phyloP scores from a whole-genome alignment of 2,113 vertebrate species.

The Poeciliopsis occidentalis region DNA sequence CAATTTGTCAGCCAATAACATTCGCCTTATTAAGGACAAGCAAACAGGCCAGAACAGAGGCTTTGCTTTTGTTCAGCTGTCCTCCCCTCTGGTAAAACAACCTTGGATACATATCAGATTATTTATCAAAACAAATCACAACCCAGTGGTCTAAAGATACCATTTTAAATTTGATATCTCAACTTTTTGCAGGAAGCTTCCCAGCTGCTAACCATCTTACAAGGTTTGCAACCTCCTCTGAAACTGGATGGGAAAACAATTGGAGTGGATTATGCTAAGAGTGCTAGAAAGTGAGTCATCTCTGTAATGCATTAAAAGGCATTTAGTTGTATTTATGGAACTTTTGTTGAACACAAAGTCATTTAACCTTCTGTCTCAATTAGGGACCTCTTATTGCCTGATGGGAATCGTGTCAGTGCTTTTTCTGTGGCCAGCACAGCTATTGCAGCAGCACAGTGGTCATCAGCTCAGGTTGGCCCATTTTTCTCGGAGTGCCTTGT shows the following conservation, averaged over 20 bases:
- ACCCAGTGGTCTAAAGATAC: background rate
- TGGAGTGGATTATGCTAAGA: slow-evolving; percentile 98
- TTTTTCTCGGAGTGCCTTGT: background rate
- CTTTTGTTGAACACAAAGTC: background rate
- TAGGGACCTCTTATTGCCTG: slow-evolving; percentile 93
- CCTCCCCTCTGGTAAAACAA: slow-evolving; percentile 90
- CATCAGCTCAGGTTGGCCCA: slow-evolving; percentile 90
- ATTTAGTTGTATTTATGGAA: background rate
- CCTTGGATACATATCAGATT: background rate
- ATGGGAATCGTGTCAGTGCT: slow-evolving; percentile 95
- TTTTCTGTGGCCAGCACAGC: slow-evolving; percentile 98
- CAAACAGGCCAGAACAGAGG: slow-evolving; percentile 97
- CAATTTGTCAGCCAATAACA: slow-evolving; percentile 93
- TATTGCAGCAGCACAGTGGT: slow-evolving; percentile 99
- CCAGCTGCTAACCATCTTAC: slow-evolving; percentile 94
- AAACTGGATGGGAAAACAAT: slow-evolving; percentile 98
- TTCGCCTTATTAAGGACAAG: slow-evolving; percentile 98
- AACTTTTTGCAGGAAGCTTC: slow-evolving; percentile 88
- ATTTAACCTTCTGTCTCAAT: background rate
- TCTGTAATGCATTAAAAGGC: background rate
- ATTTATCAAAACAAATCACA: background rate
- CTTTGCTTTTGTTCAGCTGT: slow-evolving; percentile 96
- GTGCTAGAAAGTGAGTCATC: slow-evolving; percentile 93
- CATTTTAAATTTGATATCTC: background rate
- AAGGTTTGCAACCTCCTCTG: slow-evolving; percentile 93